Evolutionary conservation across 2,113 vertebrate species (phyloP).

Genomic region (Zosterops lateralis): DNA sequence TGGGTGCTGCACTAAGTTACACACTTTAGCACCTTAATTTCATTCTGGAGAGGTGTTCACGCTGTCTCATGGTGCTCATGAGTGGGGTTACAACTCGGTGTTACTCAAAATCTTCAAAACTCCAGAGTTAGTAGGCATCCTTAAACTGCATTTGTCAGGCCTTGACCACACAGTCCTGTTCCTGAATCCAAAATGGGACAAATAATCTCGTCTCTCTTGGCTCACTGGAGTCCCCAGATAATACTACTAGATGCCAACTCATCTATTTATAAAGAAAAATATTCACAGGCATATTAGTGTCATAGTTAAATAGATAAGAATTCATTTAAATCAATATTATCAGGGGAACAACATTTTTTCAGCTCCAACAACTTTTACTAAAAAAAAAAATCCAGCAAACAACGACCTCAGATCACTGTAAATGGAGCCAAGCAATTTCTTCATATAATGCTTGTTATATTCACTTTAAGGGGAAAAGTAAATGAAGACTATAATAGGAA

Average conservation of each 20-base stretch:
- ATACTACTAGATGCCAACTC: neutral
- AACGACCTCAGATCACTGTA: neutral
- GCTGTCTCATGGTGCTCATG: neutral
- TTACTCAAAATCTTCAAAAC: neutral
- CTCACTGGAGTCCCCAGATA: neutral
- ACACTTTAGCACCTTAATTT: neutral
- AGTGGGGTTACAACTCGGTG: neutral
- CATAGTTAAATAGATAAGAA: conserved; percentile 39
- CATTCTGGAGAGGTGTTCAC: neutral
- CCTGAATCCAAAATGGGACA: neutral
- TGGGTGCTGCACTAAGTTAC: neutral
- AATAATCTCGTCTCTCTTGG: neutral
- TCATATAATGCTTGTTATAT: conserved; percentile 9
- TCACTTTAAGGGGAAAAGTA: conserved; percentile 57
- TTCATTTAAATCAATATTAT: conserved; percentile 2
- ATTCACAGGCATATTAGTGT: neutral
- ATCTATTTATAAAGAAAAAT: conserved; percentile 7
- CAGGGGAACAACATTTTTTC: conserved; percentile 28
- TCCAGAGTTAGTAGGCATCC: neutral
- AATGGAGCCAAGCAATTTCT: conserved; percentile 22
- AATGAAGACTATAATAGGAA: conserved; percentile 54
- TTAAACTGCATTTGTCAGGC: neutral
- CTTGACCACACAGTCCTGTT: neutral
- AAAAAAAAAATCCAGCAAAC: neutral
- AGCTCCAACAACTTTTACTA: conserved; percentile 25